Percentiles rank a stretch among this genome's conserved stretches.
These are phyloP conservation scores for Lasaia peninsularis DNA, from an alignment of 1,140 invertebrate genomes.

Conservation along the genomic window DNA sequence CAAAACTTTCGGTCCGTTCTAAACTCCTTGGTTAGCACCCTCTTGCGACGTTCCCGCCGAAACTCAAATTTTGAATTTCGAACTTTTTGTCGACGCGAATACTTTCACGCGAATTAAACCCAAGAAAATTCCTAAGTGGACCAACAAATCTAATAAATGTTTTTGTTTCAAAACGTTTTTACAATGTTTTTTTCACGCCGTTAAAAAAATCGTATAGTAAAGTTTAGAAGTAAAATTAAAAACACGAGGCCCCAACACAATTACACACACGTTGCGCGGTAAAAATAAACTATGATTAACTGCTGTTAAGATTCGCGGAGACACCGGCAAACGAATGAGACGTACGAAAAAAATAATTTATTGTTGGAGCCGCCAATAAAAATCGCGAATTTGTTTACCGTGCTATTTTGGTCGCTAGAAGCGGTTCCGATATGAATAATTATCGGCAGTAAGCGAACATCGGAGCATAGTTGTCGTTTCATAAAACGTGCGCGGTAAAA, in stretches of 20 bases:
- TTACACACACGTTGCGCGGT: slow-evolving; percentile 72
- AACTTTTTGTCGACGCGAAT: slow-evolving; percentile 26
- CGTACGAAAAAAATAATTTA: slow-evolving; percentile 52
- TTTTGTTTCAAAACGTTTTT: not conserved
- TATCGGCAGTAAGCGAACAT: slow-evolving; percentile 65
- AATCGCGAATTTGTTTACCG: slow-evolving; percentile 64
- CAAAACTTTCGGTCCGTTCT: slow-evolving; percentile 67
- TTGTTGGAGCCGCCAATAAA: slow-evolving; percentile 44
- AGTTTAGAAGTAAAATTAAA: slow-evolving; percentile 36
- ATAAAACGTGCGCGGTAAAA: slow-evolving; percentile 77
- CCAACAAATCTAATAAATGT: no score
- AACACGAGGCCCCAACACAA: slow-evolving; percentile 65
- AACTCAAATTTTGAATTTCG: slow-evolving; percentile 27
- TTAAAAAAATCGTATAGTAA: not conserved
- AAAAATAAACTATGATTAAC: slow-evolving; percentile 77
- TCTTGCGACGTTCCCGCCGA: slow-evolving; percentile 48
- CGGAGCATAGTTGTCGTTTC: slow-evolving; percentile 76
- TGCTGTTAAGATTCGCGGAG: slow-evolving; percentile 72
- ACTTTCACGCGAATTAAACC: slow-evolving; percentile 18
- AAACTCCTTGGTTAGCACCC: slow-evolving; percentile 44
- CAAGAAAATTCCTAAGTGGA: not conserved
- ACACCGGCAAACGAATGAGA: slow-evolving; percentile 53
- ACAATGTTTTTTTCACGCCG: slow-evolving; percentile 3
- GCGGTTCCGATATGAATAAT: slow-evolving; percentile 70
- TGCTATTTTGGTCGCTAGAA: slow-evolving; percentile 63